These are phyloP conservation scores for Malacoctenus gilli DNA, from an alignment of 2,797 vertebrate species.

Conservation along the genomic window DNA sequence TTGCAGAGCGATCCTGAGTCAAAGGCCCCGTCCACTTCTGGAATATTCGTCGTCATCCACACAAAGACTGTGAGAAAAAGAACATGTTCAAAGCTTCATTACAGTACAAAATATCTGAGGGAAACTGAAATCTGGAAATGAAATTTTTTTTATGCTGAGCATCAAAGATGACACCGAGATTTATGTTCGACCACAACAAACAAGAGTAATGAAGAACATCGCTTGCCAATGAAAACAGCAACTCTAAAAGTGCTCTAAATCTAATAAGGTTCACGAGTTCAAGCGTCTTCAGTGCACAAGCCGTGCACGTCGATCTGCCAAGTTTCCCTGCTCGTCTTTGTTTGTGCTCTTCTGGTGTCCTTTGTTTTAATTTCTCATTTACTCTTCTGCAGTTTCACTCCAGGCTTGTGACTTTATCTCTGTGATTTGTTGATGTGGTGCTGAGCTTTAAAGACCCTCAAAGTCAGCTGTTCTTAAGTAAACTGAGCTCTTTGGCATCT, in stretches of 20 bases:
- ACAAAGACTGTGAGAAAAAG: slow-evolving; percentile 29
- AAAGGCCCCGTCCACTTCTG: slow-evolving; percentile 10
- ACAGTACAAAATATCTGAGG: slow-evolving; percentile 26
- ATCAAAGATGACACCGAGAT: slow-evolving; percentile 58
- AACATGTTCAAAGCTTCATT: slow-evolving; percentile 50
- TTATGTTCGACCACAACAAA: slow-evolving; percentile 62
- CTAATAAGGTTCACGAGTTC: slow-evolving; percentile 44
- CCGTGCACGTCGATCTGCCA: slow-evolving; percentile 42
- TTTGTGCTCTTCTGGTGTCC: slow-evolving; percentile 4
- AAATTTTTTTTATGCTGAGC: slow-evolving; percentile 28
- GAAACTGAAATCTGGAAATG: slow-evolving; percentile 43
- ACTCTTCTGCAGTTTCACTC: neutral
- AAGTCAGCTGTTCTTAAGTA: slow-evolving; percentile 12
- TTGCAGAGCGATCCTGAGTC: too few species aligned
- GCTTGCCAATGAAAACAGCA: slow-evolving; percentile 42
- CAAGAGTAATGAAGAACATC: slow-evolving; percentile 66
- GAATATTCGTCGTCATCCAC: slow-evolving; percentile 17
- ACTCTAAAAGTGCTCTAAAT: slow-evolving; percentile 37
- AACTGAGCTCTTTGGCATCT: slow-evolving; percentile 18
- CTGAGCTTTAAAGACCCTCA: neutral
- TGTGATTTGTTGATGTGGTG: slow-evolving; percentile 8
- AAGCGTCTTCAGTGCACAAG: slow-evolving; percentile 25
- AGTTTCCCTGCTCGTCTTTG: slow-evolving; percentile 21
- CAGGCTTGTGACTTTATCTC: slow-evolving; percentile 1
- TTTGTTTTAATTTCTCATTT: neutral